A percentile compares a stretch with the other conserved stretches of the same genome.
phyloP scores from a whole-genome alignment of 2,113 vertebrate genomes.

The Peromyscus maniculatus region DNA sequence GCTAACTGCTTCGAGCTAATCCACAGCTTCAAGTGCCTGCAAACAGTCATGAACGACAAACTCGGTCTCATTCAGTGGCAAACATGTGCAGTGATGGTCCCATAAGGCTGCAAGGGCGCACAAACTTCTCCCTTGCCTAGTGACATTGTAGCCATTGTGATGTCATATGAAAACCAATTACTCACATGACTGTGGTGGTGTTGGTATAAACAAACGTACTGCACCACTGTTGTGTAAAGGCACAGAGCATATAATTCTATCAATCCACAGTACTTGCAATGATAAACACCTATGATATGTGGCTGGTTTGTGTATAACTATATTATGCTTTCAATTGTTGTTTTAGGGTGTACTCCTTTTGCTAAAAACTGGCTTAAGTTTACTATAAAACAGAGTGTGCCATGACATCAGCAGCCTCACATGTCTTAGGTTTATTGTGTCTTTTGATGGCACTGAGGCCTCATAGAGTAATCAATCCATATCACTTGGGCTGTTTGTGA shows the following conservation, averaged over 20 bases:
- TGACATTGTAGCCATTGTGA: background rate
- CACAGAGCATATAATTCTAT: background rate
- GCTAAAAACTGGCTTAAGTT: background rate
- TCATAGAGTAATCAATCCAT: background rate
- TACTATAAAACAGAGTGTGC: background rate
- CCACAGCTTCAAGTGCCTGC: background rate
- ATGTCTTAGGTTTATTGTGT: background rate
- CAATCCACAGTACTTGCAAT: background rate
- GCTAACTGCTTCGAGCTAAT: background rate
- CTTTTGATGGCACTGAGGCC: background rate
- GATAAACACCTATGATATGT: background rate
- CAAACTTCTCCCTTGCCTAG: background rate
- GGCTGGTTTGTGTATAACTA: background rate
- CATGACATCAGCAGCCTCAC: background rate
- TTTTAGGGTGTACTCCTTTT: background rate
- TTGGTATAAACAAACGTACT: background rate
- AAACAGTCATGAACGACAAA: background rate
- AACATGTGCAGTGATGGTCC: background rate
- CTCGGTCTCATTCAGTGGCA: background rate
- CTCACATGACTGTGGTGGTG: background rate
- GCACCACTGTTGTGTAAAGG: background rate
- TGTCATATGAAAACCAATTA: background rate
- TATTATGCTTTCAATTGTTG: background rate
- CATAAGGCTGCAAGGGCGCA: background rate
- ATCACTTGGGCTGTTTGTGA: background rate